A percentile compares a stretch with the other conserved stretches of the same genome.
Evolutionary conservation across 1,140 invertebrate species (phyloP).

Genomic region (Eurosta solidaginis): DNA sequence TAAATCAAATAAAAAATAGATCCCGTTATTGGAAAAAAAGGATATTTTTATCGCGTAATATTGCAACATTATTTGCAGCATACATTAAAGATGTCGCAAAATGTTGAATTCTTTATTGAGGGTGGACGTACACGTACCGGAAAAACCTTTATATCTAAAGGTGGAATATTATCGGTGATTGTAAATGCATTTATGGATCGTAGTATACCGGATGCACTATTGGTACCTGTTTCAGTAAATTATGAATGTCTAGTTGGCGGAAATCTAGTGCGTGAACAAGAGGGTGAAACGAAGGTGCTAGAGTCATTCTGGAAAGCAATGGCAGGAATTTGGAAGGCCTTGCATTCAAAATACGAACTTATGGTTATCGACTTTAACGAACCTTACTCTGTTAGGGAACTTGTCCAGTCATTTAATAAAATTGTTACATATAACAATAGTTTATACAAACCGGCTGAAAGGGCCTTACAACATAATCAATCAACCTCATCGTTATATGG

Average conservation of each 20-base stretch:
- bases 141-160: conserved; percentile 83
- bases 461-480: conserved; percentile 67
- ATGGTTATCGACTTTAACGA: conserved; percentile 91
- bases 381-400: conserved; percentile 87
- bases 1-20: conserved; percentile 89
- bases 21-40: conserved; percentile 72
- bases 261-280: conserved; percentile 88
- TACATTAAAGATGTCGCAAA: conserved; percentile 79
- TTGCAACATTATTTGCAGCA: conserved; percentile 89
- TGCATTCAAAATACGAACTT: conserved; percentile 85
- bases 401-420: conserved; percentile 67
- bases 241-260: conserved; percentile 94
- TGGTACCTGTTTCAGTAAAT: conserved; percentile 90
- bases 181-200: conserved; percentile 87
- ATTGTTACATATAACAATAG: conserved; percentile 51
- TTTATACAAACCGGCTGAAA: conserved; percentile 51
- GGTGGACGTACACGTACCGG: conserved; percentile 90
- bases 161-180: conserved; percentile 90
- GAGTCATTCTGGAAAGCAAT: conserved; percentile 86
- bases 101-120: conserved; percentile 95
- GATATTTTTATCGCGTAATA: conserved; percentile 82
- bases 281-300: conserved; percentile 82
- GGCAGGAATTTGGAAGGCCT: conserved; percentile 77
- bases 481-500: conserved; percentile 78
- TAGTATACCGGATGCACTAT: conserved; percentile 85